Base-by-base conservation (phyloP, 2,113 vertebrate genomes). In the Larimichthys polyactis region DNA sequence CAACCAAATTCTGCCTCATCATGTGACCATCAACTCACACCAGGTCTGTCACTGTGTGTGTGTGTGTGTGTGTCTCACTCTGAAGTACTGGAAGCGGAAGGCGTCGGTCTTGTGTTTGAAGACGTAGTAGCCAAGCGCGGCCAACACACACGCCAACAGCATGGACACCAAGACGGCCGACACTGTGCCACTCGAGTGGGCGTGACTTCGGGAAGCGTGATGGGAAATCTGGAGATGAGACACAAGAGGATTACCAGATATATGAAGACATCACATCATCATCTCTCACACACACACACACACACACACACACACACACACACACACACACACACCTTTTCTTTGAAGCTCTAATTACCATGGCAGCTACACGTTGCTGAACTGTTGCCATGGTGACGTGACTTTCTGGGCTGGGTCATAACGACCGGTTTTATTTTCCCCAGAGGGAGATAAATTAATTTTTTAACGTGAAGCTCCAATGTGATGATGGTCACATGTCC, bases 41-140 rank as follows among this genome's bases (percentile, higher is more conserved):
- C 51, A 10, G 7, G 2, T 52, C 2, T 52, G 51, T 54, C 49
- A 66, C 62, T 77, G 51, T 62, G 54, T 54, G 44, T 76, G 55
- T 69, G 75, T 70, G 67, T 52, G 40, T 75, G 57, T 70, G 27
- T 55, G 0, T 81, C 86, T 93, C 77, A 96, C 97, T 92, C 91
- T 96, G 84, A 97, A 97, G 87, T 95, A 93, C 3, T 96, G 95
- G 84, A 97, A 97, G 27, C 93, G 91, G 79, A 97, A 97, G 60
- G 94, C 94, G 0, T 94, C 85, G 0, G 90, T 93, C 78, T 94
- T 96, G 79, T 94, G 88, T 81, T 91, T 95, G 84, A 94, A 86
- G 60, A 94, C 79, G 69, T 94, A 95, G 83, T 94, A 96, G 4
- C 91, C 54, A 0, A 94, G 71, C 2, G 90, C 95, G 0, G 94